Conservation (phyloP, 30 jellyfish, hydroid and myxozoan species). For the Hydractinia symbiolongicarpus region DNA sequence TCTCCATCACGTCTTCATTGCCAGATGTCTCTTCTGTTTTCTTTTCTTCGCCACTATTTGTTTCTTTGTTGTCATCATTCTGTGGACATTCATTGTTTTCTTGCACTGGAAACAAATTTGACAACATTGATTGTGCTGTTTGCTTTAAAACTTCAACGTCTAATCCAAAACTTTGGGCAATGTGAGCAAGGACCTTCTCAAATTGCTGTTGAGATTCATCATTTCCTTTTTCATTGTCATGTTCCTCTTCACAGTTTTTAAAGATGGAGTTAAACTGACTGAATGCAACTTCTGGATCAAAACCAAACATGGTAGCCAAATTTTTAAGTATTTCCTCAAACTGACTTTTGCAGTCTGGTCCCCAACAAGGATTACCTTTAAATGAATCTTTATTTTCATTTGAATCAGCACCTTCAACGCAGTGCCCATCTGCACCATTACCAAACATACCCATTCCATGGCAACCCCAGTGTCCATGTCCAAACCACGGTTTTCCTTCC, state of each 20-base stretch:
- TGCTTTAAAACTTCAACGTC: not conserved
- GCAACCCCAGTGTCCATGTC: too few species aligned
- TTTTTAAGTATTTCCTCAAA: not conserved
- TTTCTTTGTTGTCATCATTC: too few species aligned
- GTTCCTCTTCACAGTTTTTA: not conserved
- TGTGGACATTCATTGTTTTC: not conserved
- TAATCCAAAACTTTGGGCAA: conserved; percentile 12
- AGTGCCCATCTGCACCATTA: not conserved
- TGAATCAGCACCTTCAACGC: not conserved
- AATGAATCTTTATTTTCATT: too few species aligned
- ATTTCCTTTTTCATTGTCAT: not conserved
- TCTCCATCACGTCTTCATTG: not conserved
- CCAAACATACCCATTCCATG: too few species aligned
- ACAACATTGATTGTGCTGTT: not conserved
- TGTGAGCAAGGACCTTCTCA: not conserved
- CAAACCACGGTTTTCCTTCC: too few species aligned
- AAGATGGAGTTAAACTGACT: not conserved
- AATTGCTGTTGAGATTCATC: not conserved
- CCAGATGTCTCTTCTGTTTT: not conserved
- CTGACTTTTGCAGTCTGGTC: too few species aligned
- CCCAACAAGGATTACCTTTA: too few species aligned
- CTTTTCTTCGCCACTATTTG: not conserved
- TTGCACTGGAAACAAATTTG: not conserved
- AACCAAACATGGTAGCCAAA: conserved; percentile 20
- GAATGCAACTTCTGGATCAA: conserved; percentile 31